phyloP scores from a whole-genome alignment of 1,140 invertebrate species.

The Ceratosolen solmsi region DNA sequence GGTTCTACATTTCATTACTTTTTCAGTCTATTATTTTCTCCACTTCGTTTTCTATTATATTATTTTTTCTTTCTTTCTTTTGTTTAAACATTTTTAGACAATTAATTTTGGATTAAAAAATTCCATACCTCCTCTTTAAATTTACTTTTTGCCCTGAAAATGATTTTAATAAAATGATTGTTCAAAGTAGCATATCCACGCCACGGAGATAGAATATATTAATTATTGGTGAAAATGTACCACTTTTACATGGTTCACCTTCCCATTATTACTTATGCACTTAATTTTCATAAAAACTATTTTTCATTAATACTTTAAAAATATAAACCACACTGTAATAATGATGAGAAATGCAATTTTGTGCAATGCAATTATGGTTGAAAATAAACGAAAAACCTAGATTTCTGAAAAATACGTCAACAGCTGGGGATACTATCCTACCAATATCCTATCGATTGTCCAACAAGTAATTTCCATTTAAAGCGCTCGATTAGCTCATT shows the following conservation, averaged over 20 bases:
- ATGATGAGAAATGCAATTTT: not conserved
- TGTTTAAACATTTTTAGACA: not conserved
- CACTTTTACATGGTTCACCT: not conserved
- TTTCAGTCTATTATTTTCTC: constrained; percentile 5
- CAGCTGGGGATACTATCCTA: not conserved
- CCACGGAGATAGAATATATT: not conserved
- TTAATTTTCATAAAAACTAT: not conserved
- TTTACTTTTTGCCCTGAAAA: not conserved
- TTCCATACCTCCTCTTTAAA: not conserved
- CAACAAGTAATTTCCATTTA: constrained; percentile 32
- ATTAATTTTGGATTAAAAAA: constrained; percentile 38
- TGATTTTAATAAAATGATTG: not conserved
- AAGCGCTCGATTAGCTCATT: not conserved
- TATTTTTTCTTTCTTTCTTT: not conserved
- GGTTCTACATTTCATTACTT: constrained; percentile 36
- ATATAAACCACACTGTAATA: not conserved
- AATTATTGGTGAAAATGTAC: not conserved
- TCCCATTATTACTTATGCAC: not conserved
- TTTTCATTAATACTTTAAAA: not conserved
- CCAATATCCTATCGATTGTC: not conserved
- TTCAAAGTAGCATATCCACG: not conserved
- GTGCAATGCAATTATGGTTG: not conserved
- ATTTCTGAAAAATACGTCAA: not conserved
- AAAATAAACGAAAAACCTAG: not conserved
- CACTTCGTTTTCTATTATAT: not conserved